These are phyloP conservation scores for Prinia subflava DNA, from an alignment of 2,113 vertebrate genomes.

Conservation along the genomic window DNA sequence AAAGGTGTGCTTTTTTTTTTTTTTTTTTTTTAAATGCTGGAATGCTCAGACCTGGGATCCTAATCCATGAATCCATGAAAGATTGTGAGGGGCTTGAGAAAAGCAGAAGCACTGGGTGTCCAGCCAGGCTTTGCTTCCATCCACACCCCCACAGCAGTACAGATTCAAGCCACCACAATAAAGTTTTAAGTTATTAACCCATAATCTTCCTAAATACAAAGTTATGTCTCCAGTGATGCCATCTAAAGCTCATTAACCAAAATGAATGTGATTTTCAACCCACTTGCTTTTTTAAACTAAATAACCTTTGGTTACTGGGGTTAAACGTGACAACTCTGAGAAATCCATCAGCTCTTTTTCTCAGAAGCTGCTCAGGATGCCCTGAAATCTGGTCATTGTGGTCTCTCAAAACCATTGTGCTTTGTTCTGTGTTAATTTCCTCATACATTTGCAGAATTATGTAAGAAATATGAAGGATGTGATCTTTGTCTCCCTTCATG, in stretches of 20 bases:
- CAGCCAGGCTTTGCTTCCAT: not conserved
- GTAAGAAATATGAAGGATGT: not conserved
- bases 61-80: not conserved
- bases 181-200: not conserved
- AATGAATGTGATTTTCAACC: not conserved
- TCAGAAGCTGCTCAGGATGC: not conserved
- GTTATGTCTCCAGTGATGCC: not conserved
- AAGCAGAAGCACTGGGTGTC: not conserved
- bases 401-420: not conserved
- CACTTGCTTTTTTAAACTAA: not conserved
- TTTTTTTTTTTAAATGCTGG: not conserved
- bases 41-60: accelerated
- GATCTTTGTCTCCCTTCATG: not conserved
- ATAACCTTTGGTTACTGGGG: not conserved
- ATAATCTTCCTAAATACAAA: not conserved
- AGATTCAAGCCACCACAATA: not conserved
- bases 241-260: not conserved
- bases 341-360: not conserved
- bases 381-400: not conserved
- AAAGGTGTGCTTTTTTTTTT: not conserved
- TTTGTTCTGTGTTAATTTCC: not conserved
- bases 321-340: not conserved
- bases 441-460: not conserved
- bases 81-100: not conserved
- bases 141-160: not conserved